phyloP scores from a whole-genome alignment of 2,888 invertebrate genomes.

The Leptodirus hochenwartii region DNA sequence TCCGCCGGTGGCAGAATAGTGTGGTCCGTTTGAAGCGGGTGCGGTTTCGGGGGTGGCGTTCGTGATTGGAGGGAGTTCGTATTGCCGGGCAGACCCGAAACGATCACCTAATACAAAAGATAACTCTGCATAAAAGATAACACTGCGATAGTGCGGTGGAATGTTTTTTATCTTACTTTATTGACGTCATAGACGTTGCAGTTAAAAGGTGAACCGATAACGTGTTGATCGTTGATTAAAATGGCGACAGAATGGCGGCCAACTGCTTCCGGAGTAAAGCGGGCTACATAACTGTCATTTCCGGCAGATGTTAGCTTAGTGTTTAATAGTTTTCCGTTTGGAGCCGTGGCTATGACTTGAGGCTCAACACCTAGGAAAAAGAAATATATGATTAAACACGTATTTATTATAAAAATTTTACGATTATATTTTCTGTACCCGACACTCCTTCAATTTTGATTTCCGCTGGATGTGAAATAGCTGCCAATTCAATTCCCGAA shows the following conservation, averaged over 20 bases:
- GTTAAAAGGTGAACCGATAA: conserved; percentile 81
- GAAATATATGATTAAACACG: conserved; percentile 8
- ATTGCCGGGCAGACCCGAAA: conserved; percentile 37
- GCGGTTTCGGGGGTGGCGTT: conserved; percentile 21
- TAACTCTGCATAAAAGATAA: no score
- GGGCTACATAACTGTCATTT: conserved; percentile 55
- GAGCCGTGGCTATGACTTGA: conserved; percentile 59
- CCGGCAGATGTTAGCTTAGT: conserved; percentile 47
- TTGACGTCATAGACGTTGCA: conserved; percentile 90
- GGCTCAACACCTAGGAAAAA: conserved; percentile 36
- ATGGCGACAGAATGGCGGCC: conserved; percentile 75
- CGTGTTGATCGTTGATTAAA: conserved; percentile 64
- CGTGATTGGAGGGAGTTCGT: conserved; percentile 12
- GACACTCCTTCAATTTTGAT: conserved; percentile 37
- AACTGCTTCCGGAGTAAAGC: conserved; percentile 72
- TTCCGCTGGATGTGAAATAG: conserved; percentile 44
- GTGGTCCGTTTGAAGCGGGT: conserved; percentile 11
- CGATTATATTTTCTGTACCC: no score
- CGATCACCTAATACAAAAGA: no score
- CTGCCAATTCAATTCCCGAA: conserved; percentile 46
- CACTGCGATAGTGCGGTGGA: no score
- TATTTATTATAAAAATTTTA: conserved; percentile 6
- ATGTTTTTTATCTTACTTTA: no score
- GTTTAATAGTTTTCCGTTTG: conserved; percentile 64
- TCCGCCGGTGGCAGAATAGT: conserved; percentile 33